Conservation (phyloP, 1,140 invertebrate species). For the Contarinia nasturtii region DNA sequence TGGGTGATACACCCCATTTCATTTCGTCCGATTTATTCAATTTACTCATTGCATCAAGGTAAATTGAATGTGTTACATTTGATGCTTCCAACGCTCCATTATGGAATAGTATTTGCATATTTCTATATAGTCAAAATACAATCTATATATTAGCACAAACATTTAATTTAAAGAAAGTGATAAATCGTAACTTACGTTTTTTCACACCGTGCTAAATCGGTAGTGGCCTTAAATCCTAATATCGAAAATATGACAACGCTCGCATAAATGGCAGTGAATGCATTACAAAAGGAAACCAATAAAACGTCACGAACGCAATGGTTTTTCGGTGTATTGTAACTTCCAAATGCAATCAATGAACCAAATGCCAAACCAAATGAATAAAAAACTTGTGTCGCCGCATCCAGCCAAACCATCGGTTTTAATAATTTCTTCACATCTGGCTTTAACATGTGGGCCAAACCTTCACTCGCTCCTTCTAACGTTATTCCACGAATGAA, state of each 20-base stretch:
- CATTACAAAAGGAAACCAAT: constrained; percentile 75
- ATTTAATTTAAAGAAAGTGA: too few relatives aligned
- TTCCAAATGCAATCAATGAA: constrained; percentile 76
- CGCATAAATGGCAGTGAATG: constrained; percentile 82
- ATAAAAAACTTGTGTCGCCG: constrained; percentile 91
- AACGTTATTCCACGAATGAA: constrained; percentile 81
- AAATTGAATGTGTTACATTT: constrained; percentile 32
- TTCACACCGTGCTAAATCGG: constrained; percentile 61
- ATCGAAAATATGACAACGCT: constrained; percentile 82
- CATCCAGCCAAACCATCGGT: constrained; percentile 79
- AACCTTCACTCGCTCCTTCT: constrained; percentile 68
- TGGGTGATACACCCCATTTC: not conserved
- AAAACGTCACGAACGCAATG: constrained; percentile 81
- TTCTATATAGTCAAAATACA: constrained; percentile 34
- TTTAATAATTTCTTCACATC: constrained; percentile 65
- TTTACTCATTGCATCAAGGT: constrained; percentile 25
- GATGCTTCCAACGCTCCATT: constrained; percentile 25
- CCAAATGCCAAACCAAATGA: constrained; percentile 86
- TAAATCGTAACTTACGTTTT: constrained; percentile 34
- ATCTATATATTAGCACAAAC: too few relatives aligned
- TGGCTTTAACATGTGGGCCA: constrained; percentile 82
- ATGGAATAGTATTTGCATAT: constrained; percentile 33
- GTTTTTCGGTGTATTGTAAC: constrained; percentile 78
- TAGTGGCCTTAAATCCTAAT: constrained; percentile 68
- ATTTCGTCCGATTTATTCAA: constrained; percentile 23